A percentile compares a stretch with the other conserved stretches of the same genome.
Conservation (phyloP, 2,797 vertebrate genomes). For the Philypnodon macrostomus region DNA sequence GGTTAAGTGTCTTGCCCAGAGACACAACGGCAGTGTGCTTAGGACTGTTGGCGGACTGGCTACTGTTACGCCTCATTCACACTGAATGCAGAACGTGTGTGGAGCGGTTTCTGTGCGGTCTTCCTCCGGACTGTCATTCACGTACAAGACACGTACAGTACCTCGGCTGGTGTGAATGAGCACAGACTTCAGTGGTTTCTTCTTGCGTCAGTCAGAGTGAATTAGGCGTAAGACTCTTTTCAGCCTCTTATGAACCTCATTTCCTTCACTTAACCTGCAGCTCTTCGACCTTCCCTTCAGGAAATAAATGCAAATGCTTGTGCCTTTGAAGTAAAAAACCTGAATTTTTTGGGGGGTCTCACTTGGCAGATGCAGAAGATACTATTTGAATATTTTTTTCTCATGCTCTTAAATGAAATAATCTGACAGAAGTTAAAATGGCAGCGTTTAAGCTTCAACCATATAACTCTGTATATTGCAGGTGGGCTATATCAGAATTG, state of each 20-base stretch:
- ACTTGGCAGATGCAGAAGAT: slow-evolving; percentile 12
- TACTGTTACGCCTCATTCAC: no score
- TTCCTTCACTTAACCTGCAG: slow-evolving; percentile 49
- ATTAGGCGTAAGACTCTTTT: slow-evolving; percentile 43
- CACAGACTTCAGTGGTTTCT: no score
- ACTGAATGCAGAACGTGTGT: no score
- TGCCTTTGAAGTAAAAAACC: slow-evolving; percentile 47
- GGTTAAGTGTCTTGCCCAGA: no score
- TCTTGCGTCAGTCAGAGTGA: no score
- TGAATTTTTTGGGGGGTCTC: slow-evolving; percentile 22
- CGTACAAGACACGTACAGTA: no score
- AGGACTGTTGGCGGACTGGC: no score
- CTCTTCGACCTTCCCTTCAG: slow-evolving; percentile 16
- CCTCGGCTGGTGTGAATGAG: no score
- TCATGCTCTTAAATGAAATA: slow-evolving; percentile 2
- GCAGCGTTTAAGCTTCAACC: not conserved
- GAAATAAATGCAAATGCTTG: slow-evolving; percentile 43
- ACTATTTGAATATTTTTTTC: slow-evolving; percentile 5
- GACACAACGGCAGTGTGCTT: no score
- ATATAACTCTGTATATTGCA: not conserved
- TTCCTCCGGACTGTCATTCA: no score
- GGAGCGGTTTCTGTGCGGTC: no score
- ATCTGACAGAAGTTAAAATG: slow-evolving; percentile 12
- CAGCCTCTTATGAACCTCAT: slow-evolving; percentile 43
- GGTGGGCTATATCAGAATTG: not conserved